Evolutionary conservation across 2,113 vertebrate species (phyloP), one percentile per base, ranked within the genome.

Genomic region (Malurus alboscapulatus): DNA sequence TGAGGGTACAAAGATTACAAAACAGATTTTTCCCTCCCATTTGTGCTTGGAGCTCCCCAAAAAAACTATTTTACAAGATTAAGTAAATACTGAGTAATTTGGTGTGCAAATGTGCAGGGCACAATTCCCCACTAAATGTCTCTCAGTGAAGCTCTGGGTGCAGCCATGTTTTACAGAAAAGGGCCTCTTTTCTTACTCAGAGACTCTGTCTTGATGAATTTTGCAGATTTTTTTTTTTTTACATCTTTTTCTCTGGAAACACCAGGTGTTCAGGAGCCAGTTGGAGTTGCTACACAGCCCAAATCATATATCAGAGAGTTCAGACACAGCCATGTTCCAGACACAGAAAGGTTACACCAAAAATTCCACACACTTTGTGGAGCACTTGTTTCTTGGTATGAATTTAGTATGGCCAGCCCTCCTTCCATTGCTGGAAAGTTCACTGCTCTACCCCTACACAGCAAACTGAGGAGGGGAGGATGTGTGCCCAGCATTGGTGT

Each of bases 401-500:
- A 72, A 75, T 53, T 67, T 16, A 51, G 14, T 3, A 22, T 5
- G 8, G 18, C 14, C 44, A 75, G 30, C 7, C 10, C 34, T 17
- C 7, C 6, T 81, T 29, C 14, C 24, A 44, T 3, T n/a, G 26
- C 44, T 19, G 38, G 24, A 48, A 63, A 18, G 10, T 16, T 59
- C 26, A 12, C 14, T 10, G 16, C 24, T 50, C 69, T 74, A 14
- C 19, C 53, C 3, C 6, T 17, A 8, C 8, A 42, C 0, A 36
- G 38, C 3, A 30, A 58, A 54, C 22, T 62, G 66, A 58, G 50
- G 79, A 78, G 66, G 7, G 53, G 7, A 72, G 29, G 15, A 38
- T 7, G 12, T 19, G 40, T 2, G 3, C 17, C 27, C 76, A 48
- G 2, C 20, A 22, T 1, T 29, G 12, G 5, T 1, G 1, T 25